Evolutionary conservation across 1,140 invertebrate species (phyloP).

Genomic region (Lordiphosa stackelbergi): DNA sequence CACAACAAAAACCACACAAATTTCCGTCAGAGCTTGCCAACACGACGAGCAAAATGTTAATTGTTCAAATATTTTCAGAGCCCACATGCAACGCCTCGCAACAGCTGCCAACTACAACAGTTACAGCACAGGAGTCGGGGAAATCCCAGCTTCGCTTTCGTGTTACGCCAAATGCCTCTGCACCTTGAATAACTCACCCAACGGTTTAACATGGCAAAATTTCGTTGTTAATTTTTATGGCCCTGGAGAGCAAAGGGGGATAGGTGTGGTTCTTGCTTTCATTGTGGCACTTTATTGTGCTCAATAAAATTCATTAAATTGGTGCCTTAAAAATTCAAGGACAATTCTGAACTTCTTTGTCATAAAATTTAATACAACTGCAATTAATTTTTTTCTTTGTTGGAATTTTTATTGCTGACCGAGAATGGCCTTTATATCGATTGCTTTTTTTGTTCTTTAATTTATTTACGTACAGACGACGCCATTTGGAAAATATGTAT

Average conservation of each 20-base stretch:
- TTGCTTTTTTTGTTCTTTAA: conserved; percentile 10
- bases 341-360: conserved; percentile 27
- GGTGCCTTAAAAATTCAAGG: too few relatives aligned
- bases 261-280: not conserved
- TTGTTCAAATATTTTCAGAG: conserved; percentile 52
- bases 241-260: not conserved
- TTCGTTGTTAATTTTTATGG: conserved; percentile 29
- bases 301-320: conserved; percentile 31
- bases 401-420: conserved; percentile 45
- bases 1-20: conserved; percentile 34
- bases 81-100: conserved; percentile 33
- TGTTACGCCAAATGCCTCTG: conserved; percentile 16
- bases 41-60: conserved; percentile 44
- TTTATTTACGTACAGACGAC: conserved; percentile 26
- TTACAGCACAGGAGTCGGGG: not conserved
- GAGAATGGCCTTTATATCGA: conserved; percentile 41
- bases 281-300: not conserved
- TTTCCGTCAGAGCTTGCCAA: conserved; percentile 16
- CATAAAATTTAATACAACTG: conserved; percentile 42
- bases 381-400: conserved; percentile 41
- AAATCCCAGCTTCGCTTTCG: conserved; percentile 9
- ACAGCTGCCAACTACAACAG: conserved; percentile 13
- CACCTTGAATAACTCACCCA: conserved; percentile 24
- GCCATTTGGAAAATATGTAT: conserved; percentile 30
- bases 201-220: conserved; percentile 34